Conservation (phyloP, 2,888 invertebrate species). For the Melieria picta region DNA sequence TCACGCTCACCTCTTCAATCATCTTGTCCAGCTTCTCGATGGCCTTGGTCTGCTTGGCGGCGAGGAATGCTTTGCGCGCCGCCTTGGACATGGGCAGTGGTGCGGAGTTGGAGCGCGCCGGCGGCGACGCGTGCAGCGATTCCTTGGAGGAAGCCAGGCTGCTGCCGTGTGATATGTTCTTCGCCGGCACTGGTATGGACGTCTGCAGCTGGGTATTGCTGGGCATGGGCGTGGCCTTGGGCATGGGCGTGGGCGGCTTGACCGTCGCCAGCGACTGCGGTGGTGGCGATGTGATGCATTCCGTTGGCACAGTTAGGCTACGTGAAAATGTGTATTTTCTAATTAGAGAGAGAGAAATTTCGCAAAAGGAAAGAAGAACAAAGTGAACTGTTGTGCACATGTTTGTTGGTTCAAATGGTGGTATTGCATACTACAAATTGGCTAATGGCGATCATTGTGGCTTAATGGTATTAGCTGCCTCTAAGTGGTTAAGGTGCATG, state of each 20-base stretch:
- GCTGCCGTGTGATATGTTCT: constrained; percentile 44
- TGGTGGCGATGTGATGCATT: constrained; percentile 30
- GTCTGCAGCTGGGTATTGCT: constrained; percentile 4
- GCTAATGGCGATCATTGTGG: too few relatives aligned
- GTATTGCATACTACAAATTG: too few relatives aligned
- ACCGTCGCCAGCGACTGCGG: constrained; percentile 4
- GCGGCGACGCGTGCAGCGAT: constrained; percentile 54
- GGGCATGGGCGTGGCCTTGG: constrained; percentile 1
- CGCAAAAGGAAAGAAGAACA: constrained; percentile 11
- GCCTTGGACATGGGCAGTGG: constrained; percentile 59
- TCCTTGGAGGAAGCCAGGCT: constrained; percentile 51
- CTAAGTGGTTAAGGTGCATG: too few relatives aligned
- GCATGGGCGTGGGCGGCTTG: constrained; percentile 32
- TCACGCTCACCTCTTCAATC: constrained; percentile 65
- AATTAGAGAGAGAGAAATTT: constrained; percentile 44
- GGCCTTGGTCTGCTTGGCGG: constrained; percentile 64
- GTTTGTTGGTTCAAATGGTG: too few relatives aligned
- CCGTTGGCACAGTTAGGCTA: constrained; percentile 44
- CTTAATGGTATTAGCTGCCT: too few relatives aligned
- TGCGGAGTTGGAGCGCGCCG: constrained; percentile 53
- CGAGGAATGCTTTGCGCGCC: constrained; percentile 60
- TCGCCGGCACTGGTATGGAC: constrained; percentile 25
- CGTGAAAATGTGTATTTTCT: constrained; percentile 60
- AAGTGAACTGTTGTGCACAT: too few relatives aligned
- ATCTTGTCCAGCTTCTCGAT: constrained; percentile 66